These are phyloP conservation scores for Rhopalosiphum nymphaeae DNA, from an alignment of 2,888 invertebrate genomes.

Conservation along the genomic window DNA sequence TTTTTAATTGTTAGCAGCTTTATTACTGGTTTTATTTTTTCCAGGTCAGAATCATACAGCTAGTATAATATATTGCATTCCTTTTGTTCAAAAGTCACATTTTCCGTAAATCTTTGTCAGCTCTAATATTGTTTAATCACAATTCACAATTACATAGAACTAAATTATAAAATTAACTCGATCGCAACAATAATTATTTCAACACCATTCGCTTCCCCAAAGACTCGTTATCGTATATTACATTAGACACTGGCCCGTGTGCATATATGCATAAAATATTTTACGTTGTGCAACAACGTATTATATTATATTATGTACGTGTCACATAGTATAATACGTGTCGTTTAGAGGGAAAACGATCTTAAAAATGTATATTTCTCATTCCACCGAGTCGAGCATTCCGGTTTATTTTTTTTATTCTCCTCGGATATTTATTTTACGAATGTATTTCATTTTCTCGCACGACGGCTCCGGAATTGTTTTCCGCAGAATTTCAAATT, in stretches of 20 bases:
- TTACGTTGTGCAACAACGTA: not conserved
- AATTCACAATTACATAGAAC: not conserved
- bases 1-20: not conserved
- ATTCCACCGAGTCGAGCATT: not conserved
- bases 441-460: conserved; percentile 31
- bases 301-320: not conserved
- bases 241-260: not conserved
- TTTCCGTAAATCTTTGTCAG: not conserved
- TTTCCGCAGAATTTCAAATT: conserved; percentile 23
- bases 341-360: not conserved
- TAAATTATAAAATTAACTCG: not conserved
- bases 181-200: not conserved
- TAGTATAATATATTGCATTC: not conserved
- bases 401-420: conserved; percentile 1
- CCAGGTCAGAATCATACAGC: not conserved
- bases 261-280: not conserved
- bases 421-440: conserved; percentile 22
- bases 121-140: not conserved
- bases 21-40: not conserved
- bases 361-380: not conserved
- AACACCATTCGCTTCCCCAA: not conserved
- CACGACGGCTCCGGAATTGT: conserved; percentile 43
- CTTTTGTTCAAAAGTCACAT: not conserved
- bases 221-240: not conserved
- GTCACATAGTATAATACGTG: not conserved